Base-by-base conservation (phyloP, 2,888 invertebrate genomes). In the Drosophila suboccidentalis region DNA sequence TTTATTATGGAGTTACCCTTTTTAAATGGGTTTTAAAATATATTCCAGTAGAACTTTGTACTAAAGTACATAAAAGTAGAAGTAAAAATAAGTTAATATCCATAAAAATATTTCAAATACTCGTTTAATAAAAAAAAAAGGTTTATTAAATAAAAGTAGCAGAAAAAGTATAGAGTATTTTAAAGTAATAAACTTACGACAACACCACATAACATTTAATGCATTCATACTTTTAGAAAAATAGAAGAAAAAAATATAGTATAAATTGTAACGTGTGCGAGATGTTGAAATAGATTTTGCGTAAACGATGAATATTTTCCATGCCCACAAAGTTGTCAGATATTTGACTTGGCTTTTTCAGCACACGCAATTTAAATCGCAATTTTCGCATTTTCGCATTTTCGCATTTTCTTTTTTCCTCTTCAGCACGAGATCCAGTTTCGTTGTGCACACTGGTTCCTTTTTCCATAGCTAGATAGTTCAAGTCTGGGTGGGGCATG, bases 401-500 rank as follows among this genome's bases (percentile, higher is more conserved):
- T 54, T 17, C 17, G 36, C 10, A 8, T 22, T 57, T 53, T 71
- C 39, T 41, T 6, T 32, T 47, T 47, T 15, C 4, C 15, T 22
- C 39, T 26, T 1, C 41, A 19, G 15, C 11, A 36, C 8, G 32
- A 53, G 55, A 15, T 55, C 58, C 22, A 59, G 72, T 71, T 47
- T 58, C 26, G 32, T 63, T 58, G 34, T 44, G 19, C 34, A 46
- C 41, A 19, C 58, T 36, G 51, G 8, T 46, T 51, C 26, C 49
- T 38, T 19, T 41, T 59, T 46, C 11, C 9, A 32, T 15, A n/a
- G n/a, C n/a, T 32, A 43, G 19, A 36, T 17, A 32, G 17, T 32
- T 49, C 11, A 34, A 50, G 34, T 15, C 22, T 34, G 78, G 74
- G 67, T 17, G 67, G 34, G 51, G 55, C 59, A 44, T 54, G 55